Evolutionary conservation across 2,888 invertebrate species (phyloP).

Genomic region (Ypsolopha sequella): DNA sequence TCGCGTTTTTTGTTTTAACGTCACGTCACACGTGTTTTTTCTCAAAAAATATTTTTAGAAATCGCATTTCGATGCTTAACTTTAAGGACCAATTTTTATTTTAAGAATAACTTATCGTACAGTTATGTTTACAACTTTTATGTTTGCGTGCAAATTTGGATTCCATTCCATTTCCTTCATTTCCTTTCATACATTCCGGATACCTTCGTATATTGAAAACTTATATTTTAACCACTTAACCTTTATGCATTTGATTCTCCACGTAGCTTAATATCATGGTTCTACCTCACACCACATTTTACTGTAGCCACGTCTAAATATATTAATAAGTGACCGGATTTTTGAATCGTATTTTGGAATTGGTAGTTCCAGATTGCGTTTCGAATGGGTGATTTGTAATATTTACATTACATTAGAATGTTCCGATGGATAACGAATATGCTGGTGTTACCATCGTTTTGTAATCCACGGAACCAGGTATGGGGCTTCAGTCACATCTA

Average conservation of each 20-base stretch:
- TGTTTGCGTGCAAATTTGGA: not conserved
- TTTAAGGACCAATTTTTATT: conserved; percentile 4
- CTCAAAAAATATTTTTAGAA: conserved; percentile 17
- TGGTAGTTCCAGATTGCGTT: conserved; percentile 10
- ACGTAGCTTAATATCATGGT: conserved; percentile 41
- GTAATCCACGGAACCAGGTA: conserved; percentile 29
- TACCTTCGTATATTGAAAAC: not conserved
- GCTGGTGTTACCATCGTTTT: conserved; percentile 3
- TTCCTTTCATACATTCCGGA: not conserved
- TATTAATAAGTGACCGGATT: not conserved
- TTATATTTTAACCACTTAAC: conserved; percentile 1
- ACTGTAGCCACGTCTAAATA: conserved; percentile 23
- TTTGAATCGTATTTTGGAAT: not conserved
- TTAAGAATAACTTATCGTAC: not conserved
- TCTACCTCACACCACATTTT: conserved; percentile 51
- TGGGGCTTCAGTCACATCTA: conserved; percentile 57
- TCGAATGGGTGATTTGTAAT: conserved; percentile 31
- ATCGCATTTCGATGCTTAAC: conserved; percentile 22
- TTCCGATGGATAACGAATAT: not conserved
- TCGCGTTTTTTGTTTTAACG: conserved; percentile 10
- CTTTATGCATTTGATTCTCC: conserved; percentile 12
- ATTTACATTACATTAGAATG: conserved; percentile 13
- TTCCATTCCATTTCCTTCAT: not conserved
- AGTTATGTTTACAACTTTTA: not conserved
- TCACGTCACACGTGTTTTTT: conserved; percentile 24